phyloP scores from a whole-genome alignment of 1,140 invertebrate genomes.

The Thaumetopoea pityocampa region DNA sequence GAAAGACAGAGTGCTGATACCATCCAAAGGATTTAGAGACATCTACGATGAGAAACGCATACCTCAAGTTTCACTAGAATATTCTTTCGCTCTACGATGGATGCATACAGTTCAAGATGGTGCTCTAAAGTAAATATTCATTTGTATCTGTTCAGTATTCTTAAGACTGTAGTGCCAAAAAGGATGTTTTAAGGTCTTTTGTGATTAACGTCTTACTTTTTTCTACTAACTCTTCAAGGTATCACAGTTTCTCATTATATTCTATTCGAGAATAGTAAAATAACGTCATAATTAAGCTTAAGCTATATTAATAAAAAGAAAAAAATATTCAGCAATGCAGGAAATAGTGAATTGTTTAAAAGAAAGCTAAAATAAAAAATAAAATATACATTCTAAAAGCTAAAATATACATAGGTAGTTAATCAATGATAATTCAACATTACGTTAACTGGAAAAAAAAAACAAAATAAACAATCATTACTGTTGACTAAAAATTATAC shows the following conservation, averaged over 20 bases:
- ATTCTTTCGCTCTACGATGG: conserved; percentile 22
- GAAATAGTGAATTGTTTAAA: too few relatives aligned
- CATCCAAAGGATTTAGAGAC: conserved; percentile 21
- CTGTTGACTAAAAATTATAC: too few relatives aligned
- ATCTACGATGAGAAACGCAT: conserved; percentile 17
- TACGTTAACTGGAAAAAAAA: too few relatives aligned
- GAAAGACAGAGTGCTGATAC: conserved; percentile 15
- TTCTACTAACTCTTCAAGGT: neutral
- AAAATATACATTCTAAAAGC: too few relatives aligned
- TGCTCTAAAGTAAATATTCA: conserved; percentile 16
- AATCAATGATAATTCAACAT: too few relatives aligned
- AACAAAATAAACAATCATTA: too few relatives aligned
- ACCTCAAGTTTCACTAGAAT: conserved; percentile 25
- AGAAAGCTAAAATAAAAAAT: too few relatives aligned
- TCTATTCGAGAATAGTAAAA: too few relatives aligned
- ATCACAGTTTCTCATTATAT: neutral
- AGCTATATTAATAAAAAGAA: too few relatives aligned
- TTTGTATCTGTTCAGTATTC: neutral
- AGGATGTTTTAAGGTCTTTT: neutral
- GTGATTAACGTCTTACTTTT: neutral
- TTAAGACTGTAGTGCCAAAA: neutral
- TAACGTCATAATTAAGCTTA: too few relatives aligned
- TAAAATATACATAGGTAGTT: too few relatives aligned
- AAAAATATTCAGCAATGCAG: too few relatives aligned
- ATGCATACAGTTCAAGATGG: conserved; percentile 25